phyloP scores from a whole-genome alignment of 2,888 invertebrate genomes.

The Electrophaes corylata region DNA sequence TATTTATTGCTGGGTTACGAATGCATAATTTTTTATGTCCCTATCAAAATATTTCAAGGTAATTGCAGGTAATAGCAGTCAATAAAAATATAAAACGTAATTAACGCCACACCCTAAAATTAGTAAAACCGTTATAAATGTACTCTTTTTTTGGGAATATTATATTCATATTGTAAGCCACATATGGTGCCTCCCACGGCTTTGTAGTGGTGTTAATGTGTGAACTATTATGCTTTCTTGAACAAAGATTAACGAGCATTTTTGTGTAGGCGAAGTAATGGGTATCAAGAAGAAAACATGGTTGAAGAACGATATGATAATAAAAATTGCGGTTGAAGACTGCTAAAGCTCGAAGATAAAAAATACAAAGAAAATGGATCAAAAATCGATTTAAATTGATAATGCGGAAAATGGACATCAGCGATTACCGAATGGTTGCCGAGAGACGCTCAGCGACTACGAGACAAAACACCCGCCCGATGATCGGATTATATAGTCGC shows the following conservation, averaged over 20 bases:
- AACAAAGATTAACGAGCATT: constrained; percentile 9
- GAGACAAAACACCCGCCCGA: too few species aligned
- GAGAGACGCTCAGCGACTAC: too few species aligned
- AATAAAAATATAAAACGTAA: constrained; percentile 24
- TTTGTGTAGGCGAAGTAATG: constrained; percentile 12
- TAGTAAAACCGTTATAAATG: constrained; percentile 40
- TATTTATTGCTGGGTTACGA: not conserved
- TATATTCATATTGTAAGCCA: constrained; percentile 39
- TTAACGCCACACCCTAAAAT: constrained; percentile 37
- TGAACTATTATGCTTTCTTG: constrained; percentile 12
- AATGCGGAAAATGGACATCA: too few species aligned
- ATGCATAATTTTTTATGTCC: not conserved
- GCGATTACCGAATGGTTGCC: too few species aligned
- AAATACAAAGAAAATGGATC: constrained; percentile 11
- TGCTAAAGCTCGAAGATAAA: not conserved
- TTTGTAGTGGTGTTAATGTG: constrained; percentile 36
- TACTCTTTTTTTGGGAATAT: constrained; percentile 37
- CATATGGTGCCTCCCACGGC: constrained; percentile 58
- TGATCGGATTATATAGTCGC: too few species aligned
- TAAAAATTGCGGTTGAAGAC: not conserved
- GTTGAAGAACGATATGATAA: not conserved
- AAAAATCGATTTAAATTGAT: not conserved
- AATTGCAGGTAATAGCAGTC: not conserved
- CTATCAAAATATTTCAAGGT: not conserved
- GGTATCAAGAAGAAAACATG: not conserved